A percentile compares a stretch with the other conserved stretches of the same genome.
phyloP scores from a whole-genome alignment of 2,888 invertebrate genomes.

The Aromia moschata region DNA sequence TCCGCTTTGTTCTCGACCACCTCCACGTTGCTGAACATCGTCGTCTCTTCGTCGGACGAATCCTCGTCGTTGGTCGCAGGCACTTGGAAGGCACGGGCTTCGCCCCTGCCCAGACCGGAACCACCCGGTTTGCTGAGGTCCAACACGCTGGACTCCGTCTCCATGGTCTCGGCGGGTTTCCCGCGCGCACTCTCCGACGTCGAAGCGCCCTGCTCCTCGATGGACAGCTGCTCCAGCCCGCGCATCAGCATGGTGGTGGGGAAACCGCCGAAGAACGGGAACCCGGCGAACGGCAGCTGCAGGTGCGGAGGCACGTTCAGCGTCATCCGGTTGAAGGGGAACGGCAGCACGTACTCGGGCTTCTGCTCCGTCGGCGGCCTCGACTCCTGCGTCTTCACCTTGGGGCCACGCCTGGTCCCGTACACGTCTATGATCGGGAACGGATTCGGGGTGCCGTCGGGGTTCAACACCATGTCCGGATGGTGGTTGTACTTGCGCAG shows the following conservation, averaged over 20 bases:
- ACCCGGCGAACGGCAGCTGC: conserved; percentile 43
- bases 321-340: conserved; percentile 42
- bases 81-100: conserved; percentile 86
- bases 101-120: conserved; percentile 70
- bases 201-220: conserved; percentile 27
- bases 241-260: conserved; percentile 48
- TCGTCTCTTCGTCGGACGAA: conserved; percentile 61
- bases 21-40: conserved; percentile 50
- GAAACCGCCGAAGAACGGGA: conserved; percentile 49
- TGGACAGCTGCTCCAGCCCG: conserved; percentile 39
- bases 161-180: conserved; percentile 28
- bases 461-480: conserved; percentile 89
- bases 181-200: background rate
- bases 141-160: conserved; percentile 62
- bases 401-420: conserved; percentile 88
- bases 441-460: conserved; percentile 89
- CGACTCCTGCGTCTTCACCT: conserved; percentile 57
- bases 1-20: conserved; percentile 49
- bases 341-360: conserved; percentile 30
- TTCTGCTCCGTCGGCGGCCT: conserved; percentile 27
- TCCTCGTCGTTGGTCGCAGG: conserved; percentile 63
- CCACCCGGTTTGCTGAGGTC: conserved; percentile 66
- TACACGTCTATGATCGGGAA: conserved; percentile 90
- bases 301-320: conserved; percentile 33
- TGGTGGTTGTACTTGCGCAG: conserved; percentile 90